phyloP scores from a whole-genome alignment of 2,113 vertebrate species.

The Procavia capensis region DNA sequence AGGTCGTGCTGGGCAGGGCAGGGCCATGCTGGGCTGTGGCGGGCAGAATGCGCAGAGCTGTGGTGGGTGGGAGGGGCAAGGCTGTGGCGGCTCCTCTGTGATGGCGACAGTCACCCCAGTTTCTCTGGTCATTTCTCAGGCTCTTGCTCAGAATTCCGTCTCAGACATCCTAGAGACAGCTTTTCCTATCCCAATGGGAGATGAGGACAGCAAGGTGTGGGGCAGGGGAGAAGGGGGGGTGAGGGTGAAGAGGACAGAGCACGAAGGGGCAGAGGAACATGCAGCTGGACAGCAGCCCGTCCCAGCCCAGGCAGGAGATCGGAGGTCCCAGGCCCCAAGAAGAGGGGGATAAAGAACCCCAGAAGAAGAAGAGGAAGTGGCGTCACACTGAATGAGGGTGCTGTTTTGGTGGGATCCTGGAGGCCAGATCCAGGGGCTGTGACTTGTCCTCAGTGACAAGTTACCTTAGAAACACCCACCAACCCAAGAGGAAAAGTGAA shows the following conservation, averaged over 20 bases:
- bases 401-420: not conserved
- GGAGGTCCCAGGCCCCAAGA: no score
- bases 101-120: not conserved
- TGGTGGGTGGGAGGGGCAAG: no score
- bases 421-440: not conserved
- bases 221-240: not conserved
- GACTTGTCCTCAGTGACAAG: not conserved
- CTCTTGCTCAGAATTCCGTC: not conserved
- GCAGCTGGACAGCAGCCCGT: not conserved
- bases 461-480: not conserved
- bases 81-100: no score
- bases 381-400: not conserved
- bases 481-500: not conserved
- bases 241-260: not conserved
- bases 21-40: no score
- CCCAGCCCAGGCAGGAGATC: not conserved
- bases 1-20: no score
- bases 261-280: not conserved
- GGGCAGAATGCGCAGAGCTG: no score
- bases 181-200: not conserved
- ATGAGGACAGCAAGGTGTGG: no score
- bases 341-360: not conserved
- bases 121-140: accelerated
- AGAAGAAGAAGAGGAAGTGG: not conserved
- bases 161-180: not conserved